Base-by-base conservation (phyloP, 2,888 invertebrate genomes). In the Drosophila hamatofila region DNA sequence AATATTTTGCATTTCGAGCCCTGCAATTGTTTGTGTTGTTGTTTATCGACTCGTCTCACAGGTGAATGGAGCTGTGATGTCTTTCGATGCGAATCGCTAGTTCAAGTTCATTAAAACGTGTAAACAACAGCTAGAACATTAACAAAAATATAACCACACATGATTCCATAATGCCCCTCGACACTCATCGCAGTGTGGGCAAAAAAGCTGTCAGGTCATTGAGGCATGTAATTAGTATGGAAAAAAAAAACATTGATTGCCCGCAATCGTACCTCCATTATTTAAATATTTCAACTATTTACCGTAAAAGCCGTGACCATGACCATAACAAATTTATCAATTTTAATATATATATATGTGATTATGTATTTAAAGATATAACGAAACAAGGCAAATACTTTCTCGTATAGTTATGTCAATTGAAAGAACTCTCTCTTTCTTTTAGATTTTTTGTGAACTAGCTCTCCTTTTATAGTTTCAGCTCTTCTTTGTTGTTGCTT, bases 91-190 rank as follows among this genome's bases (percentile, higher is more conserved):
- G 69, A 62, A 69, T 65, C 65, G 60, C 57, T 48, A 60, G 48
- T 75, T 57, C 73, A 73, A 75, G 78, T 71, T 78, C 75, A 81
- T 81, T 72, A 68, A 57, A 54, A 75, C 41, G 46, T 49, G 64
- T 52, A 64, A 72, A 59, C 81, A 66, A 56, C 58, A 61, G 55
- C 46, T 42, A 54, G 44, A 25, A 23, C 35, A 49, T 33, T 33
- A 49, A 49, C 49, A 21, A 49, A 39, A 55, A 35, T 48, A 25
- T 6, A 16, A 5, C 37, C 56, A 37, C 54, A 52, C 25, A 37
- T 52, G 46, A 54, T 72, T 37, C 18, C 21, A 49, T 72, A 76
- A 64, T 51, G 64, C 33, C 25, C 27, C 18, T 23, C 21, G 60
- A 60, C 49, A 64, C 18, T 16, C 30, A n/a, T 21, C 30, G 27